Conservation (phyloP, 2,113 vertebrate genomes). For the Microcebus murinus region DNA sequence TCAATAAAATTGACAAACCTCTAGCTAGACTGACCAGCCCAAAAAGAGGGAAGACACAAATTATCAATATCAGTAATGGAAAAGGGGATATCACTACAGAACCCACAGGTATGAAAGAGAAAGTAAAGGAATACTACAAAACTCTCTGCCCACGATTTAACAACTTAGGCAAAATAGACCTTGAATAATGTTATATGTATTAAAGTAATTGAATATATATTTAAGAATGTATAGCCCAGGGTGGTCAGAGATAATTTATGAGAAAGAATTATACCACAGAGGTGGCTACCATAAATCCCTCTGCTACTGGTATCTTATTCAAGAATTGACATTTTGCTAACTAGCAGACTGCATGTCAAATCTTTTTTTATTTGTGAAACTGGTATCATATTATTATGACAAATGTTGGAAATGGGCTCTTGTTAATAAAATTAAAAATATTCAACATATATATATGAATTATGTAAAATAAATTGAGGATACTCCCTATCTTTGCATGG, state of each 20-base stretch:
- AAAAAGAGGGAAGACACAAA: neutral
- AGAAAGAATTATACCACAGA: neutral
- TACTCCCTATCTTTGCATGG: neutral
- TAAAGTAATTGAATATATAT: neutral
- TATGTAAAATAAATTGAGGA: neutral
- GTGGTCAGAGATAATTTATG: neutral
- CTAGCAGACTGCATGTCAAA: neutral
- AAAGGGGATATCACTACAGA: neutral
- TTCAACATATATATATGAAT: neutral
- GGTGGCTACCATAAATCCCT: neutral
- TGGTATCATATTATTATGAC: neutral
- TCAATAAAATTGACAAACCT: neutral
- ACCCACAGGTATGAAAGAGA: neutral
- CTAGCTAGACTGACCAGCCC: neutral
- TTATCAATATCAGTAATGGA: neutral
- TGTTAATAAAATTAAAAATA: neutral
- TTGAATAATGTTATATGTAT: neutral
- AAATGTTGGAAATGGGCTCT: neutral
- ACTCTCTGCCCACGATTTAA: neutral
- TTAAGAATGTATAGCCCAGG: neutral
- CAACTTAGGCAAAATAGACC: neutral
- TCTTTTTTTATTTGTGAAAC: neutral
- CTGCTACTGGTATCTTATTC: neutral
- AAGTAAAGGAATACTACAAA: neutral
- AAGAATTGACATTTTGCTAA: slow-evolving; percentile 30